Base-by-base conservation (phyloP, 2,113 vertebrate genomes). In the Nibea albiflora region DNA sequence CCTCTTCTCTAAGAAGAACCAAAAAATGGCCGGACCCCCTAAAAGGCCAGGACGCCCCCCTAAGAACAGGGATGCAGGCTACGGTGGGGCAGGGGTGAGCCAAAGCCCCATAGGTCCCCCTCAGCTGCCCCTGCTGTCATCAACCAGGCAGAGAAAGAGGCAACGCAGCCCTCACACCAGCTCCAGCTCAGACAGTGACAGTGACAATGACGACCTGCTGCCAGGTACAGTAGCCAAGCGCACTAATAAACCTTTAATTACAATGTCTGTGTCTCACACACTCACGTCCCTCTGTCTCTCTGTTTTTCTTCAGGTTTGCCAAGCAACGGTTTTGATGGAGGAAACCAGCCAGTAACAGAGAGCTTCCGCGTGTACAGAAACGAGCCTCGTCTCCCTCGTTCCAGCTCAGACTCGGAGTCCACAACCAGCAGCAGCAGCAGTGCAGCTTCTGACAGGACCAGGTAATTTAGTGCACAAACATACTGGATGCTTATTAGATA, bases 1-100 rank as follows among this genome's bases (percentile, higher is more conserved):
- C 84, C 97, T 99, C 77, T 99, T 99, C 94, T 98, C 98, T 85
- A 99, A 99, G 94, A 99, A 99, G 95, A 99, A 98, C 90, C 97
- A 96, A 74, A 99, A 98, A 94, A 96, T 97, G 12, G 95, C 96
- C 11, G 97, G 97, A 65, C 97, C 98, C 50, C 97, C 97, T 26
- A 99, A 99, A 93, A 96, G 98, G 70, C 97, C 97, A 0, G 98
- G 98, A 42, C 96, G 98, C 6, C 98, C 98, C 16, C 98, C 98
- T 0, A 99, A 99, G 95, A 98, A 98, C 91, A 94, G 98, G 5
- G 98, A 99, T 66, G 16, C 73, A 0, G 93, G 94, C 88, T 97
- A 98, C 75, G 90, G 94, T 20, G 85, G 96, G 8, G 92, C 96
- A 0, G 95, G 95, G 46, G 95, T 98, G 0, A 95, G 96, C 0